phyloP scores from a whole-genome alignment of 1,140 invertebrate genomes.

The Drosophila murphyi region DNA sequence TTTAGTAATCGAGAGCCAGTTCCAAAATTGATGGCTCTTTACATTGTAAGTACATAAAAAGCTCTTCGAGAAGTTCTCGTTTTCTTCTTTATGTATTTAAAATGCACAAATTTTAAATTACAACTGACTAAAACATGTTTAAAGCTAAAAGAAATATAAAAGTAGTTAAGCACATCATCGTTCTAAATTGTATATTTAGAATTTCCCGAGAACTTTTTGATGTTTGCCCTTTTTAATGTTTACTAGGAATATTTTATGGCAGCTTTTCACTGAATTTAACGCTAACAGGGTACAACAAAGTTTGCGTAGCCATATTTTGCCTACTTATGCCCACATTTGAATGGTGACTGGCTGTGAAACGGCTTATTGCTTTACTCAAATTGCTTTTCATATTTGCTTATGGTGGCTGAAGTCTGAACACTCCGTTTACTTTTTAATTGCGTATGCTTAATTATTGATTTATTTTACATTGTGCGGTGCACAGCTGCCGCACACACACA shows the following conservation, averaged over 20 bases:
- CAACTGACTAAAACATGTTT: too few relatives aligned
- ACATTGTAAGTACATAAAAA: background rate
- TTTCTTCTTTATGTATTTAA: too few relatives aligned
- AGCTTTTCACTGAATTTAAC: too few relatives aligned
- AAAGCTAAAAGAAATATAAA: too few relatives aligned
- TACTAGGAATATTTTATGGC: too few relatives aligned
- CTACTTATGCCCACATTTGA: background rate
- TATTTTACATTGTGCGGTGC: constrained; percentile 24
- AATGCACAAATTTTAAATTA: too few relatives aligned
- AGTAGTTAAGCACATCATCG: too few relatives aligned
- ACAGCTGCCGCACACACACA: constrained; percentile 27
- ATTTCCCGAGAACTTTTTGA: too few relatives aligned
- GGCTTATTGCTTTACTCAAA: background rate
- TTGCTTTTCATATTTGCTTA: background rate
- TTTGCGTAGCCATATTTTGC: background rate
- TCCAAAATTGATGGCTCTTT: background rate
- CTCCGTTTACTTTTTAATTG: constrained; percentile 24
- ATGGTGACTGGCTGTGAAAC: background rate
- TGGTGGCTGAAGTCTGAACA: constrained; percentile 4
- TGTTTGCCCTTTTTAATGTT: too few relatives aligned
- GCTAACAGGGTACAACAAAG: background rate
- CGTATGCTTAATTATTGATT: constrained; percentile 60
- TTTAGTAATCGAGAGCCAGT: background rate
- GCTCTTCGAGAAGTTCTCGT: too few relatives aligned
- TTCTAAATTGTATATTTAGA: too few relatives aligned